Percentiles rank a stretch among this genome's conserved stretches.
Conservation (phyloP, 2,113 vertebrate species). For the Dicerorhinus sumatrensis region DNA sequence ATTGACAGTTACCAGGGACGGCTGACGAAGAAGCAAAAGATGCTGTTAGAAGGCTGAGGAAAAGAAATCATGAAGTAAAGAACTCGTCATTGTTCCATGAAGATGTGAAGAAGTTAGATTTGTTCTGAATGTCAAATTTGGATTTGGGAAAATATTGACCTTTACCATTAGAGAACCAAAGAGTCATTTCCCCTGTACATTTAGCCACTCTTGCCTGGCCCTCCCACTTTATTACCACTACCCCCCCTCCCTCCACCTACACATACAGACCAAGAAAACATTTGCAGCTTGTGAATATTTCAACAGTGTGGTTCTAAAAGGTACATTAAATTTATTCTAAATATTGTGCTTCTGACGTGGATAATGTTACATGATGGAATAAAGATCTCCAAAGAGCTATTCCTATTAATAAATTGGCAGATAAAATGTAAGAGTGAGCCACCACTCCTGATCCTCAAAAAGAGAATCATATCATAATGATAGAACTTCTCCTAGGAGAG, state of each 20-base stretch:
- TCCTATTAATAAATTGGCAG: conserved; percentile 67
- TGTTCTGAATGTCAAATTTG: conserved; percentile 42
- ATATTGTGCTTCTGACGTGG: conserved; percentile 27
- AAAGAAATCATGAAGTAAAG: conserved; percentile 11
- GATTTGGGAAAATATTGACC: conserved; percentile 71
- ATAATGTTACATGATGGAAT: conserved; percentile 72
- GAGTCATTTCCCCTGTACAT: not conserved
- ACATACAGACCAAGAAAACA: conserved; percentile 38
- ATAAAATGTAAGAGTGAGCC: conserved; percentile 44
- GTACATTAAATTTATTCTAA: conserved; percentile 62
- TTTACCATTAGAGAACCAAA: conserved; percentile 16
- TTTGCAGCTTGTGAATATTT: conserved; percentile 62
- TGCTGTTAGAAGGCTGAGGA: not conserved
- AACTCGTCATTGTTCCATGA: not conserved
- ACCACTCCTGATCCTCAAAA: conserved; percentile 14
- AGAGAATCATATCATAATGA: not conserved
- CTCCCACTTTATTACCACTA: not conserved
- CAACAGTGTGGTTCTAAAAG: conserved; percentile 67
- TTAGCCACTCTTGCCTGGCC: not conserved
- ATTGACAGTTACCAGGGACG: not conserved
- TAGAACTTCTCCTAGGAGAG: not conserved
- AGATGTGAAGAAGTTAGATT: conserved; percentile 64
- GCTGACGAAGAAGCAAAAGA: not conserved
- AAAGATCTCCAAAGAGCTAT: conserved; percentile 70
- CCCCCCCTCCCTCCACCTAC: not conserved